Conservation (phyloP, 2,797 vertebrate genomes). For the Thripadectes ignobilis region DNA sequence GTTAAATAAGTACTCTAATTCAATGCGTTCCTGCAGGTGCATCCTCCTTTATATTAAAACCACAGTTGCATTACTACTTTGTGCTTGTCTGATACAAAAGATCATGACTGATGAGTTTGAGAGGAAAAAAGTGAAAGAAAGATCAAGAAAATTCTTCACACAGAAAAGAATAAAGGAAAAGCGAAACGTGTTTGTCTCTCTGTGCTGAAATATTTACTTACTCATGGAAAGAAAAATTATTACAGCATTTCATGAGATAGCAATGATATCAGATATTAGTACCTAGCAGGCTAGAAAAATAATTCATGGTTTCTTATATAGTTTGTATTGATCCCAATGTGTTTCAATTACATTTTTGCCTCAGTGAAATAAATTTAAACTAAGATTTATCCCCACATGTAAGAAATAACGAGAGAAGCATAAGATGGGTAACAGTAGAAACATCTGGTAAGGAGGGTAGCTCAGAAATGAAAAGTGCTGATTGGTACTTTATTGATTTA, state of each 20-base stretch:
- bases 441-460: background rate
- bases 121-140: background rate
- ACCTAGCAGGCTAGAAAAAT: conserved; percentile 21
- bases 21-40: background rate
- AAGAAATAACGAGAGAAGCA: conserved; percentile 4
- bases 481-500: conserved; percentile 8
- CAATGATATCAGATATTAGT: conserved; percentile 25
- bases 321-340: conserved; percentile 45
- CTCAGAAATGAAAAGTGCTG: conserved; percentile 5
- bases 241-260: conserved; percentile 13
- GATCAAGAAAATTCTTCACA: conserved; percentile 4
- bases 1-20: background rate
- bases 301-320: conserved; percentile 32
- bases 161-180: conserved; percentile 2
- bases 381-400: conserved; percentile 27
- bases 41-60: background rate
- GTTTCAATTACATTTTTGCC: conserved; percentile 57
- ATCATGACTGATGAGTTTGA: background rate
- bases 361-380: conserved; percentile 60
- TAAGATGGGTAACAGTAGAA: background rate
- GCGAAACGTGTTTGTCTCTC: background rate
- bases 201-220: conserved; percentile 10
- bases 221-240: conserved; percentile 43
- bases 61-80: background rate
- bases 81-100: background rate